Percentiles rank a stretch among this genome's conserved stretches.
phyloP scores from a whole-genome alignment of 1,140 invertebrate genomes.

The Orchesella cincta region DNA sequence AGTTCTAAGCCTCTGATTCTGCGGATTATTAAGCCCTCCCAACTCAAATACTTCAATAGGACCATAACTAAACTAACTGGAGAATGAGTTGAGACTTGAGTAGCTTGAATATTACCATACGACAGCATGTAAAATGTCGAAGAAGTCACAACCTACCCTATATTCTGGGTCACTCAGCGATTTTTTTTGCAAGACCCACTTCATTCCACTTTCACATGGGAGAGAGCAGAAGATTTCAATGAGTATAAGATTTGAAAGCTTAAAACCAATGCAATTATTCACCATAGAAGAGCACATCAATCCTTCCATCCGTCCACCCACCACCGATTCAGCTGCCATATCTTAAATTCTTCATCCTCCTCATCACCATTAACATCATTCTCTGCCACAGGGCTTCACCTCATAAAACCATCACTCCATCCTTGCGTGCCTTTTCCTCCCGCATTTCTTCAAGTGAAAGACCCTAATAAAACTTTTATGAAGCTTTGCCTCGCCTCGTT shows the following conservation, averaged over 20 bases:
- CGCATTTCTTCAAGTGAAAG: neutral
- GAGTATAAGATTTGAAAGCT: neutral
- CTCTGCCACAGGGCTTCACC: neutral
- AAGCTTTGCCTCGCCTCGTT: neutral
- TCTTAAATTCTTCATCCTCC: neutral
- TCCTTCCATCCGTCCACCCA: neutral
- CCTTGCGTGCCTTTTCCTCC: neutral
- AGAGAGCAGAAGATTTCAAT: neutral
- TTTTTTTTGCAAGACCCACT: no score
- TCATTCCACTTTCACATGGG: neutral
- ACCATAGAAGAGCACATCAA: neutral
- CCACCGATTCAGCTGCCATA: neutral
- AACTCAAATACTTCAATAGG: no score
- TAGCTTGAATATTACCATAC: no score
- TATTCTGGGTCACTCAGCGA: no score
- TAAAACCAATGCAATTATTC: neutral
- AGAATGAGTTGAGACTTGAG: no score
- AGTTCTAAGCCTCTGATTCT: no score
- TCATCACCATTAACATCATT: neutral
- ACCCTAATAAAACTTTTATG: neutral
- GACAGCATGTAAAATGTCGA: no score
- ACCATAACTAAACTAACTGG: no score
- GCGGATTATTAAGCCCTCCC: no score
- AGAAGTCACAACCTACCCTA: no score
- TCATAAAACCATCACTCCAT: neutral